Conservation (phyloP, 2,113 vertebrate species). For the Myiagra hebetior region DNA sequence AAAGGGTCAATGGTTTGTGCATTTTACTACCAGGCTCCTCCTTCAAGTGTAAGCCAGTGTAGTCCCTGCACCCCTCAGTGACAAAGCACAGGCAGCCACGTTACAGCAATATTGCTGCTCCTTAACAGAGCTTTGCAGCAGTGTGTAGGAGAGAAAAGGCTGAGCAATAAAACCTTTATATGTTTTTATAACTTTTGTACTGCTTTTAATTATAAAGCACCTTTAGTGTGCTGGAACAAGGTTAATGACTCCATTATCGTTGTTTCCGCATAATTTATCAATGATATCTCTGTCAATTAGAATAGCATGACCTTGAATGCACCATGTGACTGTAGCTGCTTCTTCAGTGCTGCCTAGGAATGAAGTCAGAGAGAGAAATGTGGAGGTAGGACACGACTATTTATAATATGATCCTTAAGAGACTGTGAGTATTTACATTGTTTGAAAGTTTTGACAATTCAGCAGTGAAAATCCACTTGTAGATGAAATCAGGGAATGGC, state of each 20-base stretch:
- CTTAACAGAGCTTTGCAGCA: background rate
- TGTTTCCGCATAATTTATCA: slow-evolving; percentile 56
- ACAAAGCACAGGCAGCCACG: background rate
- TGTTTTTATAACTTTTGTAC: slow-evolving; percentile 33
- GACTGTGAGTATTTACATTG: background rate
- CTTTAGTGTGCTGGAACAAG: slow-evolving; percentile 33
- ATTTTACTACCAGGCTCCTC: slow-evolving; percentile 24
- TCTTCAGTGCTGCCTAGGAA: slow-evolving; percentile 12
- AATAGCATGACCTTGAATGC: slow-evolving; percentile 59
- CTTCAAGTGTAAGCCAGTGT: background rate
- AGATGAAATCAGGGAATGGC: background rate
- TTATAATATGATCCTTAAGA: slow-evolving; percentile 10
- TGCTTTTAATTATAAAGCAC: slow-evolving; percentile 28
- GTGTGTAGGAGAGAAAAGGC: background rate
- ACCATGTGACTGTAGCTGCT: slow-evolving; percentile 23
- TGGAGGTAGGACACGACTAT: slow-evolving; percentile 28
- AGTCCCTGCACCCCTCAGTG: background rate
- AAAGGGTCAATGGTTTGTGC: background rate
- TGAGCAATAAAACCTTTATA: slow-evolving; percentile 24
- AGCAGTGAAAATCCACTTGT: slow-evolving; percentile 35
- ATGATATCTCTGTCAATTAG: slow-evolving; percentile 36
- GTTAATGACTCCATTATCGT: slow-evolving; percentile 40
- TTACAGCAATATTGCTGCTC: background rate
- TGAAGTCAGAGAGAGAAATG: slow-evolving; percentile 38
- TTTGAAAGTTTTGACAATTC: slow-evolving; percentile 47